Conservation (phyloP, 2,113 vertebrate species). For the Urocitellus parryii region DNA sequence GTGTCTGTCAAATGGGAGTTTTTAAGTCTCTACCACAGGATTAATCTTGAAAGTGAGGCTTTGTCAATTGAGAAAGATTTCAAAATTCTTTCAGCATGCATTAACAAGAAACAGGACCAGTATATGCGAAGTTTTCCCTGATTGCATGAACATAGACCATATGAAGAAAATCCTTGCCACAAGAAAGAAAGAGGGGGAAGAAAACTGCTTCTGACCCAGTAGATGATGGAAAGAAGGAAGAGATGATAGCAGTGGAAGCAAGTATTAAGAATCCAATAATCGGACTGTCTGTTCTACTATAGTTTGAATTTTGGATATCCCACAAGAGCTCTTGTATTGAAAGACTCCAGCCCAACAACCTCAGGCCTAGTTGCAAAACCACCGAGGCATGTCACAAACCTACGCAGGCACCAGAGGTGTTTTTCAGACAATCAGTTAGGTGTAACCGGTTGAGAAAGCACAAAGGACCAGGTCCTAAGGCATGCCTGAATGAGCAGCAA, state of each 20-base stretch:
- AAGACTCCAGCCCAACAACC: too few species aligned
- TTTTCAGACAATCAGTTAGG: too few species aligned
- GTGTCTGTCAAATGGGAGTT: slow-evolving; percentile 34
- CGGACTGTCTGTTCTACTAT: background rate
- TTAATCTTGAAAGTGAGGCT: slow-evolving; percentile 60
- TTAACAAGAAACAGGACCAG: slow-evolving; percentile 16
- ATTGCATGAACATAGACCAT: slow-evolving; percentile 1
- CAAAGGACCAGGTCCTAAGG: too few species aligned
- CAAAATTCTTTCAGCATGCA: background rate
- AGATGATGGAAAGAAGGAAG: background rate
- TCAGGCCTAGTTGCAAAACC: too few species aligned
- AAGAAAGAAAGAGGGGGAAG: background rate
- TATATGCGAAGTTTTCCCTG: background rate
- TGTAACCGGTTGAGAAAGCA: too few species aligned
- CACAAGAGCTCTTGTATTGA: too few species aligned
- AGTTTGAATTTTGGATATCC: background rate
- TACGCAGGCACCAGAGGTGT: too few species aligned
- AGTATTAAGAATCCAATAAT: background rate
- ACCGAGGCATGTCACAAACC: too few species aligned
- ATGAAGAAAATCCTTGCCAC: background rate
- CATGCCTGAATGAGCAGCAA: too few species aligned
- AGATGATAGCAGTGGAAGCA: background rate
- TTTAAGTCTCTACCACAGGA: background rate
- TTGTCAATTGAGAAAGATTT: slow-evolving; percentile 36
- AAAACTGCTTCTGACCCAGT: background rate